A percentile compares a stretch with the other conserved stretches of the same genome.
phyloP scores from a whole-genome alignment of 2,888 invertebrate species.

The Bedellia somnulentella region DNA sequence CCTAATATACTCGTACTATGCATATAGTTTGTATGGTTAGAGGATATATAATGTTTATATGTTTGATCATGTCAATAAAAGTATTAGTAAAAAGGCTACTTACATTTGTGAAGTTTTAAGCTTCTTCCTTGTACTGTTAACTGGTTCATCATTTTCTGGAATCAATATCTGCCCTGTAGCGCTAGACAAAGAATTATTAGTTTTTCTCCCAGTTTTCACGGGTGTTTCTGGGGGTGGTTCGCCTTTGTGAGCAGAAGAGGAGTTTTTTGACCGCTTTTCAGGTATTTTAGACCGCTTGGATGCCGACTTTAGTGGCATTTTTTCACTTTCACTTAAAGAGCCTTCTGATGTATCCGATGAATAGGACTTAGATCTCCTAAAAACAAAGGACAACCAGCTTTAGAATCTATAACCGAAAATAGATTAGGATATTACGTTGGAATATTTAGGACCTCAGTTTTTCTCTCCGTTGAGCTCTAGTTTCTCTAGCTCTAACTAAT shows the following conservation, averaged over 20 bases:
- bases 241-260: slow-evolving; percentile 31
- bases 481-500: slow-evolving; percentile 43
- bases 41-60: no score
- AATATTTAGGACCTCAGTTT: no score
- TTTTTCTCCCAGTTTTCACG: slow-evolving; percentile 70
- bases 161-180: slow-evolving; percentile 84
- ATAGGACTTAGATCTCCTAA: slow-evolving; percentile 38
- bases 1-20: no score
- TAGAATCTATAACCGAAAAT: no score
- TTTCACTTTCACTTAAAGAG: slow-evolving; percentile 20
- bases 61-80: no score
- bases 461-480: slow-evolving; percentile 57
- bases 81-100: no score
- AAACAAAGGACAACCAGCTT: no score
- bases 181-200: slow-evolving; percentile 83
- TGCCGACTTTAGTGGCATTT: slow-evolving; percentile 44
- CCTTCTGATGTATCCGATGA: slow-evolving; percentile 26
- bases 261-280: slow-evolving; percentile 41
- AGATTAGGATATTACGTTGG: no score
- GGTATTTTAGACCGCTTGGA: slow-evolving; percentile 28
- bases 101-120: slow-evolving; percentile 72
- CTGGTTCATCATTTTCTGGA: slow-evolving; percentile 49
- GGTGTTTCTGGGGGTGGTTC: slow-evolving; percentile 40
- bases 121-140: slow-evolving; percentile 56
- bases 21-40: no score